A percentile compares a stretch with the other conserved stretches of the same genome.
phyloP scores from a whole-genome alignment of 2,888 invertebrate genomes.

The Lissonota sp. region DNA sequence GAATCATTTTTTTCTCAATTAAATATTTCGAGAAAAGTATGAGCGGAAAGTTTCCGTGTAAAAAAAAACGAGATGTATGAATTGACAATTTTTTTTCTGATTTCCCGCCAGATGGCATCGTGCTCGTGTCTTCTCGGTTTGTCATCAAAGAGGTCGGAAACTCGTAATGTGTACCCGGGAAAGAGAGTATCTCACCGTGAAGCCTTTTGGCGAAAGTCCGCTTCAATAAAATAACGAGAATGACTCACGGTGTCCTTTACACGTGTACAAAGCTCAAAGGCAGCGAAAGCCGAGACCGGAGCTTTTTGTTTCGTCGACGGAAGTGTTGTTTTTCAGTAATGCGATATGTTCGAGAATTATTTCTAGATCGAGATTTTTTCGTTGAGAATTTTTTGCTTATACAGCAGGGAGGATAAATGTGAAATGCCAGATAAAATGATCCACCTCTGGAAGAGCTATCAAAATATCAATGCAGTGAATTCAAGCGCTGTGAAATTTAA shows the following conservation, averaged over 20 bases:
- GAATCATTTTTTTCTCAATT: too few species aligned
- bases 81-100: slow-evolving; percentile 23
- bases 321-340: too few species aligned
- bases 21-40: too few species aligned
- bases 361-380: too few species aligned
- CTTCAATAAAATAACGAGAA: not conserved
- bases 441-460: too few species aligned
- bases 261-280: slow-evolving; percentile 2
- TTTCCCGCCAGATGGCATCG: slow-evolving; percentile 44
- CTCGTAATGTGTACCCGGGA: slow-evolving; percentile 30
- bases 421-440: too few species aligned
- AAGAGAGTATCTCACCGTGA: slow-evolving; percentile 15
- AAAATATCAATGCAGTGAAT: too few species aligned
- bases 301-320: slow-evolving; percentile 16
- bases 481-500: too few species aligned
- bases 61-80: not conserved
- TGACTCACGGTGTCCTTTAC: slow-evolving; percentile 5
- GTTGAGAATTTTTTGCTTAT: too few species aligned
- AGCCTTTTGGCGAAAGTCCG: slow-evolving; percentile 8
- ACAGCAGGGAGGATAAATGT: too few species aligned
- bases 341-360: too few species aligned
- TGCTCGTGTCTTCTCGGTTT: not conserved
- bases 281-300: slow-evolving; percentile 9
- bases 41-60: too few species aligned
- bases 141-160: slow-evolving; percentile 41